Evolutionary conservation across 1,140 invertebrate genomes (phyloP), one percentile per base, ranked within the genome.

Genomic region (Chrysomallon squamiferum): DNA sequence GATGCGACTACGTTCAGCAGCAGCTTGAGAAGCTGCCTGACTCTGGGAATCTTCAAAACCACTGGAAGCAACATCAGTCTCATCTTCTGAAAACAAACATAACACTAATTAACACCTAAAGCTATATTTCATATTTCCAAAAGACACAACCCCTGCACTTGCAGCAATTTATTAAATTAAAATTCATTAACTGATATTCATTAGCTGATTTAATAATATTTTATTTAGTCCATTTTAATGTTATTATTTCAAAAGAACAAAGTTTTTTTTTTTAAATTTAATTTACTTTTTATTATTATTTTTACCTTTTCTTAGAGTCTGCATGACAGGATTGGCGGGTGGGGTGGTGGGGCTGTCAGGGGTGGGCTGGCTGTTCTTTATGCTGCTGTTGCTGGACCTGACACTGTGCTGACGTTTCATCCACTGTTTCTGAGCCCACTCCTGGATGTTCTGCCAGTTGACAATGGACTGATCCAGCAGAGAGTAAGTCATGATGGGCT

Each of bases 401-500:
- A 71, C 41, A 1, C 59, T 59, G 9, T 75, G 65, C 43, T 80
- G 77, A 7, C 78, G 70, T 64, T 84, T 85, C 18, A 77, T 71
- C 81, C 81, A 84, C 64, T 83, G 78, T 68, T 82, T 82, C 68
- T 84, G 80, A 20, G 84, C 84, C 84, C 84, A 85, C 52, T 81
- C 76, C 72, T 84, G 84, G 22, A 85, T 79, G 35, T 73, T 78
- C 54, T 83, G 82, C 84, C 82, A 84, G 72, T 83, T 82, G 9
- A 83, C 62, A 18, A 84, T 77, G 20, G 81, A 80, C 72, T 84
- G 84, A 58, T 84, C 82, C 30, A 83, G 63, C 18, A 85, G 66
- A 9, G 81, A 84, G 63, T 82, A 80, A 0, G 80, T 81, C 72
- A 82, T 80, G 27, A 78, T 68, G 0, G 77, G 77, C 27, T 72